Percentiles rank a stretch among this genome's conserved stretches.
Conservation (phyloP, 2,797 vertebrate genomes). For the Dicrostonyx torquatus region DNA sequence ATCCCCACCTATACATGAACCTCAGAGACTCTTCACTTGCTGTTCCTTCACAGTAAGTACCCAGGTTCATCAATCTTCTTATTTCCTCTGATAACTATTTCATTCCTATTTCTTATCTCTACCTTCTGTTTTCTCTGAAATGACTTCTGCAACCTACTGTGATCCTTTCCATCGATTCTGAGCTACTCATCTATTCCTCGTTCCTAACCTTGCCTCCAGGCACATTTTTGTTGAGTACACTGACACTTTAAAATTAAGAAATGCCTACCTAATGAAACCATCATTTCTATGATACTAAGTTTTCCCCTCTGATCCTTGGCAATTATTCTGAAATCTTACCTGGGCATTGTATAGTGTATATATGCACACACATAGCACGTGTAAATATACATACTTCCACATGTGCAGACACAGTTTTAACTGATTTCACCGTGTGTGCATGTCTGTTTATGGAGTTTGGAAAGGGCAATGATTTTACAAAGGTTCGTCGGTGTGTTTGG, state of each 20-base stretch:
- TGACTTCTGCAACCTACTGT: not conserved
- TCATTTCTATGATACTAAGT: not conserved
- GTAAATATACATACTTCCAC: not conserved
- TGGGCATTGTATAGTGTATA: not conserved
- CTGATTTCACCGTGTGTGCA: not conserved
- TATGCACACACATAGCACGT: not conserved
- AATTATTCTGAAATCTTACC: not conserved
- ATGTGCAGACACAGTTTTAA: not conserved
- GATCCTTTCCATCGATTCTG: not conserved
- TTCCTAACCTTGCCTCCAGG: not conserved
- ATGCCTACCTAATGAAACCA: not conserved
- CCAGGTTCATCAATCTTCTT: not conserved
- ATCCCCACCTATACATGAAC: accelerated
- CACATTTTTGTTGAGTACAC: not conserved
- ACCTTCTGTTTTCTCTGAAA: not conserved
- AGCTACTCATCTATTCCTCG: not conserved
- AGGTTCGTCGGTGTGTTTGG: not conserved
- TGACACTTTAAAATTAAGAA: not conserved
- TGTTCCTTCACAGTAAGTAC: not conserved
- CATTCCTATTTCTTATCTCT: not conserved
- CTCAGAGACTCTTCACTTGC: not conserved
- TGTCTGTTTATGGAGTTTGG: not conserved
- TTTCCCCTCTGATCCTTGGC: not conserved
- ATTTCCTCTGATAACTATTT: not conserved
- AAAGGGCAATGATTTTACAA: not conserved